A percentile compares a stretch with the other conserved stretches of the same genome.
Conservation (phyloP, 2,888 invertebrate genomes). For the Yponomeuta sedellus region DNA sequence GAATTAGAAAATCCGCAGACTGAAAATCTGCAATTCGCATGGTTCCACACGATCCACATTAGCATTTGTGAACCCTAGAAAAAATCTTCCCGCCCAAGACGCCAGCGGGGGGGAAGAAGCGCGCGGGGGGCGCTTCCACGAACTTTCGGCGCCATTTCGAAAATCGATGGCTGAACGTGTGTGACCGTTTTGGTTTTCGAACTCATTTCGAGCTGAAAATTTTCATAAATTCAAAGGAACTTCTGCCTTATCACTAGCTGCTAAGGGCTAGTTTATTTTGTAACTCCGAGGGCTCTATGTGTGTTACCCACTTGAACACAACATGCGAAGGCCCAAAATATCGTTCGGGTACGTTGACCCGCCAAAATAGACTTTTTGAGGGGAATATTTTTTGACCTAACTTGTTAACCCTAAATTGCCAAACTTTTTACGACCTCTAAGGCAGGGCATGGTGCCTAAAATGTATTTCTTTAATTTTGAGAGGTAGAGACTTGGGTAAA, state of each 20-base stretch:
- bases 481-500: not conserved
- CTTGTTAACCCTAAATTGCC: not conserved
- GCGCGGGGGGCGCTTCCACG: conserved; percentile 32
- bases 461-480: no score
- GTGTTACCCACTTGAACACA: conserved; percentile 29
- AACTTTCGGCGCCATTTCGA: conserved; percentile 53
- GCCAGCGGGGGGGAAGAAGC: conserved; percentile 23
- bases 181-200: conserved; percentile 35
- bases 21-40: no score
- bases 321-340: conserved; percentile 45
- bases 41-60: no score
- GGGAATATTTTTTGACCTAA: not conserved
- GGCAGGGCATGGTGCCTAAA: no score
- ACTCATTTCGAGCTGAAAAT: conserved; percentile 14
- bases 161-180: conserved; percentile 68
- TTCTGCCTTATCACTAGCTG: conserved; percentile 5
- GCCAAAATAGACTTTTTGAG: conserved; percentile 47
- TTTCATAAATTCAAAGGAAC: not conserved
- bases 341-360: conserved; percentile 34
- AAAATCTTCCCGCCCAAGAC: conserved; percentile 2
- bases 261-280: conserved; percentile 27
- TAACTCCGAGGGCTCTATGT: conserved; percentile 27
- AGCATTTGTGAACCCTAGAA: no score
- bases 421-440: no score
- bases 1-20: no score